Base-by-base conservation (phyloP, 2,113 vertebrate species). In the Nasalis larvatus region DNA sequence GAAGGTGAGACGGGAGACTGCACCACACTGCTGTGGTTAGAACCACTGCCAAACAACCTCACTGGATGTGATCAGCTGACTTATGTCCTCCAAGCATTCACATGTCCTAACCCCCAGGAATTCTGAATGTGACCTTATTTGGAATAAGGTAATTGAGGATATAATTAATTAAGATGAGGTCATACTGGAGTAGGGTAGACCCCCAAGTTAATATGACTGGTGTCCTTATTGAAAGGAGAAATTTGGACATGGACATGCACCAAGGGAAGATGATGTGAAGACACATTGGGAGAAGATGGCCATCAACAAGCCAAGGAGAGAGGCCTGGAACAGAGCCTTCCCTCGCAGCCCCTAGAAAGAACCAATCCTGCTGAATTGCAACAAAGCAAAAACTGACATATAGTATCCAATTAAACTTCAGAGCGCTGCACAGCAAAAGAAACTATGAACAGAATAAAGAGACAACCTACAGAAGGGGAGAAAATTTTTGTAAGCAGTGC, bases 1-100 rank as follows among this genome's bases (percentile, higher is more conserved):
- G 12, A 6, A 1, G 16, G 21, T 1, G 1, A 8, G 30, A 30
- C 1, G 3, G 40, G 1, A 16, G 11, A 6, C 6, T 3, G 1
- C 30, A 30, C 47, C 12, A 11, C 13, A 18, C 14, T 11, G 3
- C 60, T 18, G 1, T 2, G 23, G 63, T 35, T 0, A 9, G 4
- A 47, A 42, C 11, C 40, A 14, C 49, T 13, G 32, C 4, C 10
- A 25, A 3, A 32, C 1, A n/a, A 23, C 7, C 52, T 47, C 56
- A 73, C 68, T 69, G 20, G 10, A 35, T 40, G 56, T 27, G 27
- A 37, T 1, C 0, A 2, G 18, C 9, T 35, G 54, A 52, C 8
- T 8, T 45, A 30, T 58, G n/a, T 8, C 73, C 25, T 42, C 63
- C 18, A 25, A 23, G 37, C n/a, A 23, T 13, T 18, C 54, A 0